Evolutionary conservation across 1,140 invertebrate genomes (phyloP).

Genomic region (Orussus abietinus): DNA sequence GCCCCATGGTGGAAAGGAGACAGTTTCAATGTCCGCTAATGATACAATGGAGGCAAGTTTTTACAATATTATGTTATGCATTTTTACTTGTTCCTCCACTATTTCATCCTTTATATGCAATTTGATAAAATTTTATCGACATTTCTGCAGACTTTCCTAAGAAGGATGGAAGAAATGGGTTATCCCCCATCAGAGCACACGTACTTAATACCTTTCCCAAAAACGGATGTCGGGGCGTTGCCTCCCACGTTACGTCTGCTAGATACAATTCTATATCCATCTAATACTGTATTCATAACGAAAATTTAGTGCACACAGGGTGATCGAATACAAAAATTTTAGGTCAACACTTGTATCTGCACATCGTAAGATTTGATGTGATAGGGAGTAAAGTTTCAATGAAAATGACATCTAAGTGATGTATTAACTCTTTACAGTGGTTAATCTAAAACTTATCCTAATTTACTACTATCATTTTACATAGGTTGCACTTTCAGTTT

Average conservation of each 20-base stretch:
- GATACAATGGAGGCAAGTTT: slow-evolving; percentile 41
- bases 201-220: slow-evolving; percentile 46
- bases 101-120: slow-evolving; percentile 4
- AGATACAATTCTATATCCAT: slow-evolving; percentile 49
- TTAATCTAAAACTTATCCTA: slow-evolving; percentile 8
- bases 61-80: slow-evolving; percentile 4
- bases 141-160: slow-evolving; percentile 41
- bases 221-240: slow-evolving; percentile 44
- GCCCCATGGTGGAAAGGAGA: slow-evolving; percentile 47
- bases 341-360: slow-evolving; percentile 12
- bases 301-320: slow-evolving; percentile 36
- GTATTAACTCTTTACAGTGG: neutral
- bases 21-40: slow-evolving; percentile 40
- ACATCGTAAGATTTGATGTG: no score
- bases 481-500: no score
- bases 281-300: slow-evolving; percentile 52
- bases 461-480: slow-evolving; percentile 11
- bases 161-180: slow-evolving; percentile 46
- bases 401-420: slow-evolving; percentile 1
- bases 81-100: neutral
- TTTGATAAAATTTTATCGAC: slow-evolving; percentile 3
- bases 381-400: slow-evolving; percentile 1
- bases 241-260: slow-evolving; percentile 34
- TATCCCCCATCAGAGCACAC: slow-evolving; percentile 40
- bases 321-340: slow-evolving; percentile 6